Conservation (phyloP, 2,888 invertebrate genomes). For the Microctonus aethiopoides region DNA sequence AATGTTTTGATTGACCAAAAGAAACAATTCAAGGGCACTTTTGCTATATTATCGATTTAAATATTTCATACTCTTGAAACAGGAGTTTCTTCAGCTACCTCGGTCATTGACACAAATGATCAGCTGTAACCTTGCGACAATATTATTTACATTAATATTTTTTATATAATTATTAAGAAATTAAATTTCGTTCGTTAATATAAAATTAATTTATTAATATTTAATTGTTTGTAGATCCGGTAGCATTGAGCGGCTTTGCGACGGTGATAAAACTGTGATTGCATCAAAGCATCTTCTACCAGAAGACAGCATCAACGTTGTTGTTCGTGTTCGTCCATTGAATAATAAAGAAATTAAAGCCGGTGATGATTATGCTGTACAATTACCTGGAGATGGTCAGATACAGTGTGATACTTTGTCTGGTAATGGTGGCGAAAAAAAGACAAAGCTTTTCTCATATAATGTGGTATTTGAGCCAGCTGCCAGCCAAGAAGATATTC, state of each 20-base stretch:
- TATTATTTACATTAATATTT: not conserved
- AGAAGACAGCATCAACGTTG: constrained; percentile 90
- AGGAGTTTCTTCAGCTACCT: not conserved
- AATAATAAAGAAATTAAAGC: constrained; percentile 79
- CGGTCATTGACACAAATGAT: constrained; percentile 18
- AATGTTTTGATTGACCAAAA: not conserved
- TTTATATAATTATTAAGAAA: not conserved
- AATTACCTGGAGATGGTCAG: constrained; percentile 92
- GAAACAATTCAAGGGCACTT: constrained; percentile 6
- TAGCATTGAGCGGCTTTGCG: constrained; percentile 68
- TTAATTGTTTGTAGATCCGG: constrained; percentile 61
- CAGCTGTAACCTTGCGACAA: no score
- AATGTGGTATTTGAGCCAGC: constrained; percentile 95
- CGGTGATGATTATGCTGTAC: constrained; percentile 77
- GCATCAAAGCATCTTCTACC: constrained; percentile 69
- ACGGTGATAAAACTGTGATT: constrained; percentile 66
- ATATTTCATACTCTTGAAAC: not conserved
- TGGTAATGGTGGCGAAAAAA: constrained; percentile 71
- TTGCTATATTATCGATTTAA: constrained; percentile 32
- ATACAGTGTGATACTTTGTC: constrained; percentile 67
- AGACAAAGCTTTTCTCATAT: constrained; percentile 90
- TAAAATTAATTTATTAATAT: not conserved
- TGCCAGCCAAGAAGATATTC: constrained; percentile 84
- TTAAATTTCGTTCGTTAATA: not conserved
- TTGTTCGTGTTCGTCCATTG: constrained; percentile 87